Base-by-base conservation (phyloP, 2,797 vertebrate species). In the Poeciliopsis paucimaculata region DNA sequence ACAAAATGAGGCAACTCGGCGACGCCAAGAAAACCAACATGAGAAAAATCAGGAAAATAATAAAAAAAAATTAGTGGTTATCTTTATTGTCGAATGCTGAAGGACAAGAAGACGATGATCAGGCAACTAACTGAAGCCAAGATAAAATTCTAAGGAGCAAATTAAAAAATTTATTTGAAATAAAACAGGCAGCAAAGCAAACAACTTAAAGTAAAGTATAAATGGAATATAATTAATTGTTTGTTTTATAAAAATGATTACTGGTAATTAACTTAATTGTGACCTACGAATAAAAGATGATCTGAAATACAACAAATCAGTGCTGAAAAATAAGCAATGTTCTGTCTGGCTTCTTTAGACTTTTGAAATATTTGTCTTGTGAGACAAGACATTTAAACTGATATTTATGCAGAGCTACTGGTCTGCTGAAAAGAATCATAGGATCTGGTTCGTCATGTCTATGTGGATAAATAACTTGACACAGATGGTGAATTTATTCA, bases 401-500 rank as follows among this genome's bases (percentile, higher is more conserved):
- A 28, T 39, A 75, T 43, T 41, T 11, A 60, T 43, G 11, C 12
- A 55, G n/a, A 49, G 34, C 34, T 12, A 5, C 47, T 20, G 34
- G 26, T 51, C 7, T n/a, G 36, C 60, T 70, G 0, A 34, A 4
- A 62, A 28, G 39, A 11, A 49, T 23, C 23, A 5, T 12, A 43
- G 45, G 34, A 23, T 10, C 26, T 43, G 39, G 39, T 47, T 55
- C 49, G 66, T 57, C 43, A 8, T 3, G 2, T 72, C 62, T 71
- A 4, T 72, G 34, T 18, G 53, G 51, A 43, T 62, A 70, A 34
- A 79, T 0, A 34, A 74, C 47, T 53, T 47, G n/a, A 45, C 62
- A 47, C 15, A 43, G 60, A 71, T 70, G n/a, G 57, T 70, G 43
- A 70, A 23, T 51, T 66, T 74, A 57, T 34, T 75, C 53, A 18